These are phyloP conservation scores for Dryobota labecula DNA, from an alignment of 2,888 invertebrate species.

Conservation along the genomic window DNA sequence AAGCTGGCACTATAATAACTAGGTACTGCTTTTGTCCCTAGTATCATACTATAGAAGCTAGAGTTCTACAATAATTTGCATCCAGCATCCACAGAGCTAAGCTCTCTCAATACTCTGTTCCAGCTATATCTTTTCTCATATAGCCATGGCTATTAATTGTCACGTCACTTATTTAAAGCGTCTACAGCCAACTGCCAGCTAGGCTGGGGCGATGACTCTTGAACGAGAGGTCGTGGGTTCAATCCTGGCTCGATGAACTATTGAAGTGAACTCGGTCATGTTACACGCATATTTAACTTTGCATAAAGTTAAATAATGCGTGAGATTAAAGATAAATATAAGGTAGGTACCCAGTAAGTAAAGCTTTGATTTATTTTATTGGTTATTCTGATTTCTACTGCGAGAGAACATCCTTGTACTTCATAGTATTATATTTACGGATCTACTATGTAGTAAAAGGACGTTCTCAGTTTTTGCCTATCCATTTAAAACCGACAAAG, in stretches of 20 bases:
- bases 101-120: background rate
- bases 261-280: constrained; percentile 34
- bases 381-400: no score
- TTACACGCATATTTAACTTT: constrained; percentile 34
- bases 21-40: background rate
- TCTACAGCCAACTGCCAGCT: constrained; percentile 30
- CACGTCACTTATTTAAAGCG: constrained; percentile 34
- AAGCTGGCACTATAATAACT: background rate
- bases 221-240: constrained; percentile 56
- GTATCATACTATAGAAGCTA: background rate
- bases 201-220: constrained; percentile 53
- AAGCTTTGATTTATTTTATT: background rate
- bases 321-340: constrained; percentile 3
- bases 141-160: constrained; percentile 30
- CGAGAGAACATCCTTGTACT: no score
- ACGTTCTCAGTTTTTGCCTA: background rate
- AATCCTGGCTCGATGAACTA: constrained; percentile 56
- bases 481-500: background rate
- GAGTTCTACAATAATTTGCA: background rate
- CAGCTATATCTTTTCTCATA: background rate
- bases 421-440: no score
- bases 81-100: background rate
- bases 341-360: background rate
- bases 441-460: background rate
- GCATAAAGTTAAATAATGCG: constrained; percentile 15